These are phyloP conservation scores for Eugnorisma glareosa DNA, from an alignment of 2,888 invertebrate genomes.

Conservation along the genomic window DNA sequence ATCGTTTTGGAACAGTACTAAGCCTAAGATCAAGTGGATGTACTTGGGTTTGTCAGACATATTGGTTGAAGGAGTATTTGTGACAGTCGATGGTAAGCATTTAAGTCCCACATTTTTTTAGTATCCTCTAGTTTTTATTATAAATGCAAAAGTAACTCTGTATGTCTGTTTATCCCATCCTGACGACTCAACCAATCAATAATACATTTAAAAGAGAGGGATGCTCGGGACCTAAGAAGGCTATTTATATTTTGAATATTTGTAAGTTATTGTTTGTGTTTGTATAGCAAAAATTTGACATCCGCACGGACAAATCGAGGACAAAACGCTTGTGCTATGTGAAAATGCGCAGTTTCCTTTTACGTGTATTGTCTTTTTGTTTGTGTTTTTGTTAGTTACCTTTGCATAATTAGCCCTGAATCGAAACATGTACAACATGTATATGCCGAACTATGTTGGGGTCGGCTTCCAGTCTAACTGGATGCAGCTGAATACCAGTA, in stretches of 20 bases:
- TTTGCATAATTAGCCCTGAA: no score
- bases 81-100: constrained; percentile 73
- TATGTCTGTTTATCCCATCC: not conserved
- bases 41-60: constrained; percentile 78
- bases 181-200: not conserved
- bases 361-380: no score
- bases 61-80: constrained; percentile 76
- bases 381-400: not conserved
- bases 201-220: not conserved
- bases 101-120: not conserved
- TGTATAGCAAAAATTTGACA: not conserved
- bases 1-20: constrained; percentile 70
- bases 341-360: not conserved
- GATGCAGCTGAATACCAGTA: no score
- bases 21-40: constrained; percentile 59
- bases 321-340: not conserved
- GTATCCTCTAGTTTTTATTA: not conserved
- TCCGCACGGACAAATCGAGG: not conserved
- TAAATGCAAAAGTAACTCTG: not conserved
- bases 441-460: no score
- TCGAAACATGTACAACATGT: no score
- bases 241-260: not conserved
- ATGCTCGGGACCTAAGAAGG: not conserved
- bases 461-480: no score
- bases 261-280: not conserved